phyloP scores from a whole-genome alignment of 2,797 vertebrate species.

The Chloroceryle amazona region DNA sequence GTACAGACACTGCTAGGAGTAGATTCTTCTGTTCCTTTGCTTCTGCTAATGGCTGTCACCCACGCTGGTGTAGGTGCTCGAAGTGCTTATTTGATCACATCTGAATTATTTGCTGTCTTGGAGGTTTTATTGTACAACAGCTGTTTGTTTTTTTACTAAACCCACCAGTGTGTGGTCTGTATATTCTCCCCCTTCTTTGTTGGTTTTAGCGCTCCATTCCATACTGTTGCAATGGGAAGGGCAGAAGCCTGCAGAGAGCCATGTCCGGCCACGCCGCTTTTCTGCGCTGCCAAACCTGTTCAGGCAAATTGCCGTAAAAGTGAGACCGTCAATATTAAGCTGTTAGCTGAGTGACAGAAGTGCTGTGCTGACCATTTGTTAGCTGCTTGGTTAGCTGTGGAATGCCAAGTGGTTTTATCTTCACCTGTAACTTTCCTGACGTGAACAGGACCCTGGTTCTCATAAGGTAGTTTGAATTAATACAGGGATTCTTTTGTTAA shows the following conservation, averaged over 20 bases:
- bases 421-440: background rate
- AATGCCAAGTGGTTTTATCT: background rate
- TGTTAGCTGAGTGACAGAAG: background rate
- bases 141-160: background rate
- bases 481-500: background rate
- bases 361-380: background rate
- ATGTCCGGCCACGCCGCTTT: fast-evolving
- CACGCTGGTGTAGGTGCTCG: fast-evolving
- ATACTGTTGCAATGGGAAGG: background rate
- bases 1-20: background rate
- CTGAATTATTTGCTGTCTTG: background rate
- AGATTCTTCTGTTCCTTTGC: background rate
- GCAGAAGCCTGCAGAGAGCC: background rate
- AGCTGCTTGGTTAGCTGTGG: background rate
- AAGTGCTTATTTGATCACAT: background rate
- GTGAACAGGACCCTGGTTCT: background rate
- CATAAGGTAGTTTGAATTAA: background rate
- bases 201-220: background rate
- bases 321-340: background rate
- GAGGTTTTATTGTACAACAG: background rate
- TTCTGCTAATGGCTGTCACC: background rate
- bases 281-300: background rate
- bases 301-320: background rate
- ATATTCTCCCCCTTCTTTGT: background rate
- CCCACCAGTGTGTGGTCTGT: background rate